Evolutionary conservation across 2,888 invertebrate genomes (phyloP), one percentile per base, ranked within the genome.

Genomic region (Acleris laterana): DNA sequence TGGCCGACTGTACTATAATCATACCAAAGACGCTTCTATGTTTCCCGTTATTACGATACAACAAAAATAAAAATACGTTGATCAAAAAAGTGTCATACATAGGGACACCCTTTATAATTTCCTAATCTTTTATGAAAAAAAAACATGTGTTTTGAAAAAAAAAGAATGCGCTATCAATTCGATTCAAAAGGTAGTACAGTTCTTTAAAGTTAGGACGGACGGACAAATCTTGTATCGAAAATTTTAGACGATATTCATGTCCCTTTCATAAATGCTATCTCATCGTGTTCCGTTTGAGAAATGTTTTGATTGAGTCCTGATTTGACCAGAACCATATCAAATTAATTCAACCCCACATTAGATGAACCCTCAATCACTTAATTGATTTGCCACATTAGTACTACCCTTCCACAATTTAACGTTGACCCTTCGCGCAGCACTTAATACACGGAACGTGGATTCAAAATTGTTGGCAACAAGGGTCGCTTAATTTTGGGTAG

Each of bases 351-450:
- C 71, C 69, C 71, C 69, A 65, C 58, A 64, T 50, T 57, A 32
- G 19, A 60, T 62, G 50, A 42, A 53, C 69, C 63, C 55, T 61
- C 88, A 90, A 90, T 91, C 82, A 88, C 84, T 83, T 89, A 90
- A 91, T 90, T 87, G 88, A 88, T 88, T 86, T 81, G 81, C 78
- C 82, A 84, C 84, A 85, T 87, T 84, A 82, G 66, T 66, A 66
- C 63, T 50, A 73, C 66, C 68, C 74, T 70, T 69, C 62, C 62
- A 61, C 32, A 62, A 52, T 66, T 56, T 56, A 51, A 52, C 38
- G 28, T 63, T 53, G 58, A 44, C 60, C 32, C n/a, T 20, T 50
- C 19, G 44, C 42, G 17, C n/a, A 13, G 60, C 32, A 67, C 69
- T 71, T 77, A 74, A 63, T 20, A 1, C 32, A 62, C n/a, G 5